These are phyloP conservation scores for Drosophila demipolita DNA, from an alignment of 2,888 invertebrate genomes.

Conservation along the genomic window DNA sequence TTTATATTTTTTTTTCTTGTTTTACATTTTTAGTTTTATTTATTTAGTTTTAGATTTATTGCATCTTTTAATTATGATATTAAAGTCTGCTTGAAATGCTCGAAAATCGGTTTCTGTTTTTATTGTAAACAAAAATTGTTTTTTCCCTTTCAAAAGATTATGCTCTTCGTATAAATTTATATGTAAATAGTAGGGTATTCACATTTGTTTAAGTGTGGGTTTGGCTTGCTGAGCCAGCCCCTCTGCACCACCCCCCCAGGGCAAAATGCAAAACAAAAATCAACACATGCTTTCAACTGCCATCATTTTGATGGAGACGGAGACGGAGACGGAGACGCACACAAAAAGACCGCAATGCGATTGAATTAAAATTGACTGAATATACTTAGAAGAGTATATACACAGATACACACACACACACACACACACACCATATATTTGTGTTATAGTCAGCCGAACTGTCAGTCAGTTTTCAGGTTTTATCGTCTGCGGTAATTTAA, in stretches of 20 bases:
- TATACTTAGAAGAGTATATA: slow-evolving; percentile 28
- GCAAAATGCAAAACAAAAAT: slow-evolving; percentile 37
- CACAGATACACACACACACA: neutral
- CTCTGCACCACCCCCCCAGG: neutral
- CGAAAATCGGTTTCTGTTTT: too few species aligned
- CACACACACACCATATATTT: neutral
- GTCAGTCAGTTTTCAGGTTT: slow-evolving; percentile 18
- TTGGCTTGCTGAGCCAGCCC: slow-evolving; percentile 5
- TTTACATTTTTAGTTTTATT: neutral
- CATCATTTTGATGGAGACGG: slow-evolving; percentile 6
- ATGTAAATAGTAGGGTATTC: too few species aligned
- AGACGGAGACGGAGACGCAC: slow-evolving; percentile 34
- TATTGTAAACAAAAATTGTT: too few species aligned
- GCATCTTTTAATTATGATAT: neutral
- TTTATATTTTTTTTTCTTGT: too few species aligned
- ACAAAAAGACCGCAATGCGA: slow-evolving; percentile 76
- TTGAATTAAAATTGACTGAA: slow-evolving; percentile 70
- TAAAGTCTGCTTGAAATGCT: too few species aligned
- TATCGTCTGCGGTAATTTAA: slow-evolving; percentile 64
- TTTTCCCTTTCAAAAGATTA: too few species aligned
- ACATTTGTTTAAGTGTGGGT: slow-evolving; percentile 4
- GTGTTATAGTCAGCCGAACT: slow-evolving; percentile 6
- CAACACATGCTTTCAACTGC: slow-evolving; percentile 53
- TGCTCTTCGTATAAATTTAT: too few species aligned
- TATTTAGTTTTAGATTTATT: neutral